Evolutionary conservation across 2,888 invertebrate species (phyloP).

Genomic region (Andrena flavipes): DNA sequence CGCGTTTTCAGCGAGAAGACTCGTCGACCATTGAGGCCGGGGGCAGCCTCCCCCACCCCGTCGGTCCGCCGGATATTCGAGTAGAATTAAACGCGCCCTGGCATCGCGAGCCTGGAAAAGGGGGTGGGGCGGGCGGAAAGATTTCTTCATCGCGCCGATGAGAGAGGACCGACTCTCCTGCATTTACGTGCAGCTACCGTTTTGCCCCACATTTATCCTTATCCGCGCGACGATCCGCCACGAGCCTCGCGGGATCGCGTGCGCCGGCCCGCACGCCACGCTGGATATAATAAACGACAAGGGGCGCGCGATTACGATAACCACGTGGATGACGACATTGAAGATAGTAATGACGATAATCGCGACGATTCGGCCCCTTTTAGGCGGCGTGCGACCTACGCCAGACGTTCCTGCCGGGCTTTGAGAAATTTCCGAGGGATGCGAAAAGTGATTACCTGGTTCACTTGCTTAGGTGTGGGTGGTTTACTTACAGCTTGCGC

Average conservation of each 20-base stretch:
- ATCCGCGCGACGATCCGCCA: constrained; percentile 47
- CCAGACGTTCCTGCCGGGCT: too few relatives aligned
- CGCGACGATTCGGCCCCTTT: background rate
- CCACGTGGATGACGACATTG: constrained; percentile 60
- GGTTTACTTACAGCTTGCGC: too few relatives aligned
- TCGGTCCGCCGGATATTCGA: constrained; percentile 14
- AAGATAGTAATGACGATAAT: constrained; percentile 54
- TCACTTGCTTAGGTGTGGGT: too few relatives aligned
- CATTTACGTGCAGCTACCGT: constrained; percentile 18
- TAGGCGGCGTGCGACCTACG: too few relatives aligned
- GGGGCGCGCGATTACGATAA: constrained; percentile 57
- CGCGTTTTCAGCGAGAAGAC: constrained; percentile 22
- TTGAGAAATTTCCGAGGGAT: too few relatives aligned
- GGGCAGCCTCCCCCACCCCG: background rate
- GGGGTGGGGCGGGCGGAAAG: background rate
- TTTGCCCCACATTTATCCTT: constrained; percentile 39
- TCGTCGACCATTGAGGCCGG: constrained; percentile 10
- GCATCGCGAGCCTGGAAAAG: background rate
- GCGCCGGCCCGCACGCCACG: constrained; percentile 46
- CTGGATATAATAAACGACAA: constrained; percentile 25
- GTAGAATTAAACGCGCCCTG: constrained; percentile 24
- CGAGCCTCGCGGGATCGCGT: constrained; percentile 43
- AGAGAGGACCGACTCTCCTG: background rate
- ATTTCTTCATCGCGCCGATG: constrained; percentile 42
- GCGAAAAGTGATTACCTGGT: too few relatives aligned